Conservation (phyloP, 2,797 vertebrate genomes). For the Paguma larvata region DNA sequence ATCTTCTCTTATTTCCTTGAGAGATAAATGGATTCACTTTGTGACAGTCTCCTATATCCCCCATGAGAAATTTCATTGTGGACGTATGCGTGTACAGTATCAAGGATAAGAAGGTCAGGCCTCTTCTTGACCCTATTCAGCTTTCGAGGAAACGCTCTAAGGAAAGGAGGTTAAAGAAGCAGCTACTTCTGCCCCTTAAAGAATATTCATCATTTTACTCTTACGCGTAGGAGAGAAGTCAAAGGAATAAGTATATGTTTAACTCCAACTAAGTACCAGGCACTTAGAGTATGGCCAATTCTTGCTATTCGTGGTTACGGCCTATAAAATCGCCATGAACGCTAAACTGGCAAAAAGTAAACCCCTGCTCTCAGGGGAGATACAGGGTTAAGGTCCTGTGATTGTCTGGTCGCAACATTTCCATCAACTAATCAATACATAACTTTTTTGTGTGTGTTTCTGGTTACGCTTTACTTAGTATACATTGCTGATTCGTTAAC, state of each 20-base stretch:
- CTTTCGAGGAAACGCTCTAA: slow-evolving; percentile 42
- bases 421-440: neutral
- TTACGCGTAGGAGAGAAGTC: neutral
- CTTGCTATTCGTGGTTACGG: neutral
- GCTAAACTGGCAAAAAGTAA: neutral
- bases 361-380: neutral
- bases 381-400: neutral
- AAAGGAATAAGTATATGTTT: slow-evolving; percentile 43
- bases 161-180: neutral
- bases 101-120: neutral
- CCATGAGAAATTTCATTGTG: slow-evolving; percentile 20
- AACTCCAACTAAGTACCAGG: neutral
- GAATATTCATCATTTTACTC: slow-evolving; percentile 4
- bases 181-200: neutral
- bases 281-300: neutral
- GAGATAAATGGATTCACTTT: neutral
- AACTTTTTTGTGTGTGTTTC: neutral
- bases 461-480: neutral
- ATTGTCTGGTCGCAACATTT: neutral
- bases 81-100: neutral
- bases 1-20: slow-evolving; percentile 50
- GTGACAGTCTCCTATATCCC: neutral
- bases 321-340: neutral
- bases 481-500: neutral
- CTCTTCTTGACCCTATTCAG: neutral